Percentiles rank a stretch among this genome's conserved stretches.
These are phyloP conservation scores for Tetropium fuscum DNA, from an alignment of 2,888 invertebrate species.

Conservation along the genomic window DNA sequence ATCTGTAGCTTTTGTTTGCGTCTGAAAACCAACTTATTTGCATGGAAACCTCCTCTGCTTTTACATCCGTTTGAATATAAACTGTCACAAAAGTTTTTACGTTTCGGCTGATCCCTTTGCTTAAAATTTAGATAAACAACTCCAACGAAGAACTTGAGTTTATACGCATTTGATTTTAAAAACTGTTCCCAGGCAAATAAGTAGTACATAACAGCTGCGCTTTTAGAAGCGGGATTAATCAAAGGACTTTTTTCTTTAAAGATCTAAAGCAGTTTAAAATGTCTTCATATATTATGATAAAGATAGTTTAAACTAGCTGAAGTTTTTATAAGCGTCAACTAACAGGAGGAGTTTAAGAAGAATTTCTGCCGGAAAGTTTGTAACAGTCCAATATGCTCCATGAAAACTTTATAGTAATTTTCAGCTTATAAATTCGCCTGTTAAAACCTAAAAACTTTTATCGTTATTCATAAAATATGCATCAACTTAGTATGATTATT, in stretches of 20 bases:
- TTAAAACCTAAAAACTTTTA: conserved; percentile 8
- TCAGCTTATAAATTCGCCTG: conserved; percentile 8
- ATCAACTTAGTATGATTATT: too few species aligned
- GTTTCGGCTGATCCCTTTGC: conserved; percentile 31
- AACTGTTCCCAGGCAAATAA: background rate
- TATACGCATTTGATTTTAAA: background rate
- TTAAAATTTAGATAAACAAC: conserved; percentile 30
- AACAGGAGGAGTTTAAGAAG: conserved; percentile 31
- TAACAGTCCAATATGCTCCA: conserved; percentile 30
- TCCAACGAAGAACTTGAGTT: conserved; percentile 14
- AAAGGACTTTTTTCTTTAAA: conserved; percentile 21
- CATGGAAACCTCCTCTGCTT: conserved; percentile 36
- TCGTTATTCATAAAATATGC: conserved; percentile 12
- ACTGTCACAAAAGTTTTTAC: conserved; percentile 39
- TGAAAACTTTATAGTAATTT: conserved; percentile 25
- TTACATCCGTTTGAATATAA: conserved; percentile 39
- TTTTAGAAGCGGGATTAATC: conserved; percentile 33
- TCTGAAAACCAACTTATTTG: conserved; percentile 43
- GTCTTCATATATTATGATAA: conserved; percentile 37
- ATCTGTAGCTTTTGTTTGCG: conserved; percentile 43
- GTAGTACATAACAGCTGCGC: conserved; percentile 7
- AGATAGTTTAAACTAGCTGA: conserved; percentile 37
- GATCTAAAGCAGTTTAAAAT: conserved; percentile 30
- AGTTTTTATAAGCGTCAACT: conserved; percentile 35
- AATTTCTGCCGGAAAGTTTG: conserved; percentile 29